Evolutionary conservation across 1,140 invertebrate genomes (phyloP), one percentile per base, ranked within the genome.

Genomic region (Hyposmocoma kahamanoa): DNA sequence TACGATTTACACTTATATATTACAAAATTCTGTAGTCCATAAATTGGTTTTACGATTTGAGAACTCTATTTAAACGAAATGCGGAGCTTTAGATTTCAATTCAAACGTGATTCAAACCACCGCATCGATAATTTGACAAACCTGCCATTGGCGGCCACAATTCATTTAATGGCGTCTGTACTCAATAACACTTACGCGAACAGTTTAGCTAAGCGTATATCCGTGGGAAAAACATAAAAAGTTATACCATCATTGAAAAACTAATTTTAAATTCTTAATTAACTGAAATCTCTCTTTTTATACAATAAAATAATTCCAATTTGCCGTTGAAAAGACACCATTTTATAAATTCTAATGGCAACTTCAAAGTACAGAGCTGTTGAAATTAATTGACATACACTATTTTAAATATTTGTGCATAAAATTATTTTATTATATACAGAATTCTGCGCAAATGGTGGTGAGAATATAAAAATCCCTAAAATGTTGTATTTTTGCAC

Each of bases 41-140:
- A 60, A 69, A 59, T 43, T 50, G 49, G 49, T 53, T 48, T 49
- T 53, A 49, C 45, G 47, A 54, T 53, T 65, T 47, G 54, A 51
- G n/a, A n/a, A n/a, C n/a, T n/a, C n/a, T n/a, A n/a, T n/a, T n/a
- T n/a, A n/a, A 64, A 67, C 22, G 54, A 69, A 71, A 69, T 67
- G 62, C 55, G 59, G 65, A 73, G 75, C 72, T 78, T 72, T 72
- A 70, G 70, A 83, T 68, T 72, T 66, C 69, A 80, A 82, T 83
- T 85, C 79, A 85, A 83, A 84, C 79, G 76, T 83, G 78, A 82
- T 85, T 85, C 79, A 85, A 84, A 84, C 81, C 78, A 84, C 81
- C 81, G 81, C 81, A 84, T 84, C 81, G 82, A 84, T 84, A 83
- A 75, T 77, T 67, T 84, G 81, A 84, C 79, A 83, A 80, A 78